phyloP scores from a whole-genome alignment of 2,113 vertebrate species.

The Eira barbara region DNA sequence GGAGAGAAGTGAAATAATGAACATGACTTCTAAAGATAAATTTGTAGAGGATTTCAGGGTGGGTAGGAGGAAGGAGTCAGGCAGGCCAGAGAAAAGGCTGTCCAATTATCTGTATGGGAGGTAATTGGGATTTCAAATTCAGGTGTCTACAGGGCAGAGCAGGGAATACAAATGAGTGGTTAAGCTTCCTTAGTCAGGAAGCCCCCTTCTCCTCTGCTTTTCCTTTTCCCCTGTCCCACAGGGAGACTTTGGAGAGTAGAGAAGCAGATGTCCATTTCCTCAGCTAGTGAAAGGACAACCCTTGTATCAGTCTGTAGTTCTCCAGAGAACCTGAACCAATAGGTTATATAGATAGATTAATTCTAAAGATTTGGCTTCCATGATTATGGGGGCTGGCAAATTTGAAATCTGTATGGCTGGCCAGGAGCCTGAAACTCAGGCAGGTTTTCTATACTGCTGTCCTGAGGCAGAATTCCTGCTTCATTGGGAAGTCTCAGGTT shows the following conservation, averaged over 20 bases:
- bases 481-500: neutral
- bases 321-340: neutral
- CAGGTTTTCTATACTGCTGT: neutral
- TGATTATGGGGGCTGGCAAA: neutral
- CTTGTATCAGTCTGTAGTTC: neutral
- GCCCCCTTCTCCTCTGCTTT: neutral
- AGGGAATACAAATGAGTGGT: neutral
- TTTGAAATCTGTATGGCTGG: neutral
- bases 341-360: neutral
- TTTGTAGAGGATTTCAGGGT: neutral
- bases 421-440: neutral
- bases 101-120: neutral
- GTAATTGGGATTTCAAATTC: neutral
- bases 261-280: neutral
- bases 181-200: neutral
- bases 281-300: neutral
- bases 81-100: neutral
- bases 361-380: neutral
- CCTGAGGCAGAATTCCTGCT: neutral
- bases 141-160: neutral
- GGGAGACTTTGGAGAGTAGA: neutral
- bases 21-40: neutral
- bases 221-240: neutral
- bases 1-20: slow-evolving; percentile 19
- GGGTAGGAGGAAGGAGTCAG: neutral